Base-by-base conservation (phyloP, 2,888 invertebrate genomes). In the Oegoconia quadripuncta region DNA sequence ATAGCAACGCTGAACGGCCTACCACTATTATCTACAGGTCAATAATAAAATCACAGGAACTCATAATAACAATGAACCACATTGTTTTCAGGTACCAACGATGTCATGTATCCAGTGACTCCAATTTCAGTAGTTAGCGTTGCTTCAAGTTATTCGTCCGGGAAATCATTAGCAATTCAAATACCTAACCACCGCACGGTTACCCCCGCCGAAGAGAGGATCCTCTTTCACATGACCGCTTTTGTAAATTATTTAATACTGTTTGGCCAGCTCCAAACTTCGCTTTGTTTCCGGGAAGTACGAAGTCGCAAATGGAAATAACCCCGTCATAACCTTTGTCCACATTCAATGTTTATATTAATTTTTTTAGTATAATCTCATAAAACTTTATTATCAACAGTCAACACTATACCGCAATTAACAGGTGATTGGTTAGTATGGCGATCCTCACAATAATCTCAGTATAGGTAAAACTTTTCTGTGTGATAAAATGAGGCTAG, bases 161-260 rank as follows among this genome's bases (percentile, higher is more conserved):
- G 64, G 70, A 64, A 74, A 65, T 76, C 73, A 83, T 82, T 81
- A 83, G 78, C 80, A 81, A 81, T 80, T 79, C 80, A 81, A 81
- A 83, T 81, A 78, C 66, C 69, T 73, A 75, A 74, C 78, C 70
- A 71, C 66, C 73, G 72, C 74, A 65, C 71, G 69, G 69, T 61
- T 64, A 59, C 66, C 61, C 49, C 69, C 57, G 52, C 64, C 57
- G 65, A 69, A 68, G 64, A 68, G 70, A 63, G 70, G 64, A 71
- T 72, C 63, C 74, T 73, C 76, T 78, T 76, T 74, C 78, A 78
- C 79, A 78, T 78, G 77, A 74, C 72, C 70, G 79, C 80, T 64
- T 79, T 78, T 77, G 76, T 80, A 78, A 80, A 78, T 82, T 81
- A 81, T 80, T 81, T 81, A 81, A 81, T 77, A 72, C 74, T 75